Evolutionary conservation across 2,113 vertebrate species (phyloP).

Genomic region (Apus apus): DNA sequence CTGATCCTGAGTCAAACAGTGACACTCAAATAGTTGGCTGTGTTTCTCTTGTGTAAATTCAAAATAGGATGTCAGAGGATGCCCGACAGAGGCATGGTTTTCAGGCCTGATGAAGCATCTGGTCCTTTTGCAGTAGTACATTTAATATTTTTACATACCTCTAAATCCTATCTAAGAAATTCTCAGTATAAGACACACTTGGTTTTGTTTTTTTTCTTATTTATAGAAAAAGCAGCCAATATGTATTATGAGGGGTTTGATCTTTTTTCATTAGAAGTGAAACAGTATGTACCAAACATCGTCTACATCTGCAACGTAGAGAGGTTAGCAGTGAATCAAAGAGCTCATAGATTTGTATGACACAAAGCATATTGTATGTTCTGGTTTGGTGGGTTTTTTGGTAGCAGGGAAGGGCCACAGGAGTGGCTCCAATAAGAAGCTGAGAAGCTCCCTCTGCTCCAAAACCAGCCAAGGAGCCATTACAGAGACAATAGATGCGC

Average conservation of each 20-base stretch:
- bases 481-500: too few species aligned
- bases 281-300: slow-evolving; percentile 89
- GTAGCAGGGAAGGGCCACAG: too few species aligned
- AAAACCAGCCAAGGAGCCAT: too few species aligned
- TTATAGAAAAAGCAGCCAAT: slow-evolving; percentile 84
- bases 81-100: neutral
- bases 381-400: too few species aligned
- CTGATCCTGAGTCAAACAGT: too few species aligned
- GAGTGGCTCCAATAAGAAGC: too few species aligned
- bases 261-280: slow-evolving; percentile 89
- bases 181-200: neutral
- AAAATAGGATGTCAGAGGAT: neutral
- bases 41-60: neutral
- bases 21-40: neutral
- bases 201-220: neutral
- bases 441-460: too few species aligned
- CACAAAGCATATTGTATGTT: neutral
- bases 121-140: neutral
- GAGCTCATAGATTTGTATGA: neutral
- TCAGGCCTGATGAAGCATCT: neutral
- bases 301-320: slow-evolving; percentile 79
- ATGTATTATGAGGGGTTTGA: slow-evolving; percentile 96
- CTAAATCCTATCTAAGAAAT: neutral
- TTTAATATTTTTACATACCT: neutral
- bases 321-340: slow-evolving; percentile 70